These are phyloP conservation scores for Agrochola circellaris DNA, from an alignment of 2,888 invertebrate genomes.

Conservation along the genomic window DNA sequence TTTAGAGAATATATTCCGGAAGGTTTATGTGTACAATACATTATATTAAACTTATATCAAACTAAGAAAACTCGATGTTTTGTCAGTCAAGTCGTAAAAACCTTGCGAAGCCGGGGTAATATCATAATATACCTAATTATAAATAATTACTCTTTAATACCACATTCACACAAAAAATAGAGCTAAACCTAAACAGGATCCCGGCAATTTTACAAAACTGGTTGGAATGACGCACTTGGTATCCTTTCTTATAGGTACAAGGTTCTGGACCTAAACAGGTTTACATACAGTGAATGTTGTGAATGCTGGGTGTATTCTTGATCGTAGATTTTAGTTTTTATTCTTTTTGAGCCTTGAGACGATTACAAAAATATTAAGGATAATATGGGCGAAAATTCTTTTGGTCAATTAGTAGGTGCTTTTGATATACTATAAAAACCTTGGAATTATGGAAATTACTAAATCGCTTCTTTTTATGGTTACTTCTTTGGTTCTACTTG, in stretches of 20 bases:
- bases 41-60: too few relatives aligned
- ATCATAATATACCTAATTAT: too few relatives aligned
- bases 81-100: too few relatives aligned
- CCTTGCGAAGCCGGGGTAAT: too few relatives aligned
- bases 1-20: too few relatives aligned
- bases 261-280: slow-evolving; percentile 32
- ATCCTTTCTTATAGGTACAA: slow-evolving; percentile 28
- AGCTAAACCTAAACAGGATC: slow-evolving; percentile 9
- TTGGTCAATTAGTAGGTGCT: not conserved
- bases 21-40: too few relatives aligned
- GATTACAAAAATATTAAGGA: too few relatives aligned
- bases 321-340: not conserved
- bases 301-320: not conserved
- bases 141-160: not conserved
- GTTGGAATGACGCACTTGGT: slow-evolving; percentile 42
- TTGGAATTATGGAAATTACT: not conserved
- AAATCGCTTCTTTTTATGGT: not conserved
- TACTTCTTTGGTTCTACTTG: too few relatives aligned
- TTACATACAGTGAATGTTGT: slow-evolving; percentile 22
- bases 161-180: slow-evolving; percentile 9
- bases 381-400: not conserved
- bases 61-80: too few relatives aligned
- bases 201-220: slow-evolving; percentile 18
- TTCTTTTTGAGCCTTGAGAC: not conserved
- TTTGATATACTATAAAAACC: not conserved